Base-by-base conservation (phyloP, 2,888 invertebrate species). In the Rotaria sp. region DNA sequence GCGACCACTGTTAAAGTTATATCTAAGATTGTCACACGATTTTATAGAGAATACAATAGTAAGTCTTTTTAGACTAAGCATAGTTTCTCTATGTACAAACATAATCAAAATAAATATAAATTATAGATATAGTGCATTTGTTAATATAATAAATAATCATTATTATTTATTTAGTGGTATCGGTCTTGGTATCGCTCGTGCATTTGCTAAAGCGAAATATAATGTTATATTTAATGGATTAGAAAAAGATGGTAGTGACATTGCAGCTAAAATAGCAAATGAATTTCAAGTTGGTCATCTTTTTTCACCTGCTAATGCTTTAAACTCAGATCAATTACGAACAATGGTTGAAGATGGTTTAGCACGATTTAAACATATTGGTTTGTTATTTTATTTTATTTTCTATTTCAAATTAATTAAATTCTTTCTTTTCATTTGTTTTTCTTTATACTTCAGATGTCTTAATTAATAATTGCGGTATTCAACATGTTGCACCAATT, bases 401-500 rank as follows among this genome's bases (percentile, higher is more conserved):
- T 18, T 50, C 3, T 0, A 52, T 24, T 52, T 0, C 10, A 50
- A 13, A 15, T 3, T 3, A 15, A 15, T 50, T 50, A 50, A 13
- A 15, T 59, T 30, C 7, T 30, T n/a, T 30, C 8, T 26, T 26
- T 55, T 55, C 21, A 55, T 11, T 1, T 30, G 84, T 89, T 48
- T 11, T 30, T 59, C 57, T n/a, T 45, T 45, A 11, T 4, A 30
- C 30, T 30, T 5, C 2, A 67, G 89, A 90, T 87, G 89, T 90
- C 80, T 85, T 90, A 26, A 89, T 90, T 24, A 90, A 90, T 85
- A 90, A 89, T 88, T 89, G 89, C 84, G 90, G 90, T 45, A 88
- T 89, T 74, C 89, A 89, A 74, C 87, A 88, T 80, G 89, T 89
- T 21, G 85, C 87, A 38, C 87, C 84, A 0, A 87, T 89, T 35